Evolutionary conservation across 1,140 invertebrate species (phyloP), one percentile per base, ranked within the genome.

Genomic region (Drosophila ogumai): DNA sequence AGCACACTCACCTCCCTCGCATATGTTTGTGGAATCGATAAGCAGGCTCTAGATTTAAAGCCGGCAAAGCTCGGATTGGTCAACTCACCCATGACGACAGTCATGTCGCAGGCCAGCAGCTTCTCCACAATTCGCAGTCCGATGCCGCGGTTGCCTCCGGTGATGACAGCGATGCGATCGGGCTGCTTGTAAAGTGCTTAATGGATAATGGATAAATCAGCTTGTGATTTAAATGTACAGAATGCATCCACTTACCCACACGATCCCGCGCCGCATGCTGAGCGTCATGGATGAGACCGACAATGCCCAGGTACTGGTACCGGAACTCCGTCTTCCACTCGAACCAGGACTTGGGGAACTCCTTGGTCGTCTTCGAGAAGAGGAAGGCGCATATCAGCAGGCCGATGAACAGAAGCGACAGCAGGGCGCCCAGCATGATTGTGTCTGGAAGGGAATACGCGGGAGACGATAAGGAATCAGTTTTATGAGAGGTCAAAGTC

Each of bases 111-210:
- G 86, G 96, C 93, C 25, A 98, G 91, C 19, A 99, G 93, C 92
- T 96, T 95, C 91, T 95, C 95, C 12, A 97, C 95, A 15, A 98
- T 95, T 92, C 96, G 94, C n/a, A 94, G 93, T 15, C 97, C 98
- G 85, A 99, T 98, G 17, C 98, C 98, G 78, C 96, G 93, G 31
- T 96, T 95, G 12, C 97, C 98, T 61, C 98, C 98, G 9, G 98
- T 98, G 44, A 99, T 95, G 69, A 99, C 95, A 44, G 96, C 97
- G 47, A 97, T 94, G 93, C 95, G 95, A 43, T 95, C 95, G 31
- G 92, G 92, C 92, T 94, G 94, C 41, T 93, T 91, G 17, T 93
- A 93, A 58, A 95, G 91, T 75, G 94, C 95, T 96, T 74, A 88
- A 64, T 52, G 67, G 64, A 73, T 38, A 81, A 77, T 75, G 25